Conservation (phyloP, 2,888 invertebrate species). For the Tipula confusa region DNA sequence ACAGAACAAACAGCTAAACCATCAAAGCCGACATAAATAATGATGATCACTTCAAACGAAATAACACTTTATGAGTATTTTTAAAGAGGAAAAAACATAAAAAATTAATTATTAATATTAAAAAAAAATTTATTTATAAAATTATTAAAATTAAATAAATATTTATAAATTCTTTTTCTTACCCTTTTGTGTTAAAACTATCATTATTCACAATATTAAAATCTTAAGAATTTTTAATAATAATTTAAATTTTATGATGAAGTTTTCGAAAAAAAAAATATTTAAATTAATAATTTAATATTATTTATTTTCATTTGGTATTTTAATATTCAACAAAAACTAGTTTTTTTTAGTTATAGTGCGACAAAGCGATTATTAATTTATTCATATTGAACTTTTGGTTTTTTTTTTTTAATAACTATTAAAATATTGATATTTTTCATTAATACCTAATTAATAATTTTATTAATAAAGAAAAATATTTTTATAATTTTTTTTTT, state of each 20-base stretch:
- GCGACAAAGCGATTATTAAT: not conserved
- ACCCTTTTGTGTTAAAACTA: not conserved
- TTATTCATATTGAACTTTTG: not conserved
- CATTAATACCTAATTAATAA: not conserved
- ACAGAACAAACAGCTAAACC: not conserved
- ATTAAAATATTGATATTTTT: not conserved
- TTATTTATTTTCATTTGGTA: not conserved
- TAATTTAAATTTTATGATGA: slow-evolving; percentile 7
- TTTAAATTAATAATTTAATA: not conserved
- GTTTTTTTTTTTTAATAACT: not conserved
- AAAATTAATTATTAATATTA: not conserved
- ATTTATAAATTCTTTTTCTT: not conserved
- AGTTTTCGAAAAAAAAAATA: not conserved
- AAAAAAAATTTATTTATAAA: no score
- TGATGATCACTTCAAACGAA: not conserved
- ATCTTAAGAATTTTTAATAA: not conserved
- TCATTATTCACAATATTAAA: slow-evolving; percentile 12
- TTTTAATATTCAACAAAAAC: not conserved
- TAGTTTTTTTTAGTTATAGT: not conserved
- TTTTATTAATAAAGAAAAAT: not conserved
- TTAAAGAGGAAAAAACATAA: not conserved
- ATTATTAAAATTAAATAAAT: no score
- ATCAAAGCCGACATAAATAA: not conserved
- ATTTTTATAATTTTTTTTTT: not conserved
- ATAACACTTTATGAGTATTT: not conserved